A percentile compares a stretch with the other conserved stretches of the same genome.
Evolutionary conservation across 2,797 vertebrate genomes (phyloP).

Genomic region (Thripadectes ignobilis): DNA sequence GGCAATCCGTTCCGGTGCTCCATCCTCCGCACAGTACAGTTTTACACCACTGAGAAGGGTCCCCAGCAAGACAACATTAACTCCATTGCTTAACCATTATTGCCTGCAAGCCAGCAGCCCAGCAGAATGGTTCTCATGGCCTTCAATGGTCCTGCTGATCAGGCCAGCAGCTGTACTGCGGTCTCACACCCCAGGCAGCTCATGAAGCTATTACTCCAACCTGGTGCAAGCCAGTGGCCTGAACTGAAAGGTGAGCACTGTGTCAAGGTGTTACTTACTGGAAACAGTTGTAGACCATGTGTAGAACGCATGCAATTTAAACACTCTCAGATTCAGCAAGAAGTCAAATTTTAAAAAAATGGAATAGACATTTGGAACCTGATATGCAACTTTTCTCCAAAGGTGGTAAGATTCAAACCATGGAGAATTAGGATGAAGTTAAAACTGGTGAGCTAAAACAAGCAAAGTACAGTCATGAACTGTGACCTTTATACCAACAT

Average conservation of each 20-base stretch:
- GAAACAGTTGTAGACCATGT: not conserved
- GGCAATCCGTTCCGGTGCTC: not conserved
- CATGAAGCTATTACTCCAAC: fast-evolving
- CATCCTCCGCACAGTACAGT: fast-evolving
- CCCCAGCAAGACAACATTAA: not conserved
- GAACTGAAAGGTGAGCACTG: not conserved
- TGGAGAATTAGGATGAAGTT: not conserved
- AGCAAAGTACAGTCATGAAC: not conserved
- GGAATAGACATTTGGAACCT: not conserved
- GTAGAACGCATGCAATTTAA: fast-evolving
- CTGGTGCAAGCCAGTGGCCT: not conserved
- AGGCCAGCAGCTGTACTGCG: fast-evolving
- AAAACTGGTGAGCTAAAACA: not conserved
- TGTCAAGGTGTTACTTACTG: not conserved
- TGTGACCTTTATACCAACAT: slow-evolving; percentile 9
- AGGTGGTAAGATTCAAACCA: not conserved
- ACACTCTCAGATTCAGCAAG: not conserved
- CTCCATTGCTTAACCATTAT: fast-evolving
- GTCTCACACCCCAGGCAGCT: not conserved
- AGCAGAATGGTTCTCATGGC: fast-evolving
- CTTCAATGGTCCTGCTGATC: not conserved
- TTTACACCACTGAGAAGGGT: not conserved
- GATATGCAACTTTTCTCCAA: not conserved
- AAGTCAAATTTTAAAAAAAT: not conserved
- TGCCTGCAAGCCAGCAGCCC: fast-evolving